Conservation (phyloP, 92 coral and sea anemone species). For the Meandrina meandrites region DNA sequence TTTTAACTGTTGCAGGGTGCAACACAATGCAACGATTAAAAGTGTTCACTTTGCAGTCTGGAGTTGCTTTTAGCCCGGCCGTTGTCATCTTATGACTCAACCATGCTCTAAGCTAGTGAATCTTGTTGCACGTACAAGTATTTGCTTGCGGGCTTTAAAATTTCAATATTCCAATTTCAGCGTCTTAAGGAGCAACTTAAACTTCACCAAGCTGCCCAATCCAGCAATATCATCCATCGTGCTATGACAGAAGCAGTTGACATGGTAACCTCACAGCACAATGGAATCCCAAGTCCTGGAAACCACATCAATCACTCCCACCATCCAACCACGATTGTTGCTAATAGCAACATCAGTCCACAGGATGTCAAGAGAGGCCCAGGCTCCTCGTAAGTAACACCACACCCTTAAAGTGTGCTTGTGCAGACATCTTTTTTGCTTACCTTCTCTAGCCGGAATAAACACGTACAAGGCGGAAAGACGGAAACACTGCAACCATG, state of each 20-base stretch:
- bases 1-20: neutral
- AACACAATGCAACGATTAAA: neutral
- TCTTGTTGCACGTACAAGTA: neutral
- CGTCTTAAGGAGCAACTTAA: constrained; percentile 92
- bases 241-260: constrained; percentile 99
- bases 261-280: constrained; percentile 79
- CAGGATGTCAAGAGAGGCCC: constrained; percentile 56
- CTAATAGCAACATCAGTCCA: constrained; percentile 16
- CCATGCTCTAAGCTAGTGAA: neutral
- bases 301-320: constrained; percentile 50
- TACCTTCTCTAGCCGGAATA: too few species aligned
- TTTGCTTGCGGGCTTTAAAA: neutral
- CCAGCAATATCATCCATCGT: constrained; percentile 81
- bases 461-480: too few species aligned
- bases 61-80: too few species aligned
- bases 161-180: constrained; percentile 43
- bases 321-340: constrained; percentile 26
- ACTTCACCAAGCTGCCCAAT: constrained; percentile 66
- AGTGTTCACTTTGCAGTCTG: too few species aligned
- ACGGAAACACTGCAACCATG: neutral
- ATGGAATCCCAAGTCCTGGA: constrained; percentile 66
- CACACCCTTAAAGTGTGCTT: neutral
- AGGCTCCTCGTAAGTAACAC: constrained; percentile 17
- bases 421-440: too few species aligned
- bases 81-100: neutral